Base-by-base conservation (phyloP, 2,888 invertebrate species). In the Margaritifera margaritifera region DNA sequence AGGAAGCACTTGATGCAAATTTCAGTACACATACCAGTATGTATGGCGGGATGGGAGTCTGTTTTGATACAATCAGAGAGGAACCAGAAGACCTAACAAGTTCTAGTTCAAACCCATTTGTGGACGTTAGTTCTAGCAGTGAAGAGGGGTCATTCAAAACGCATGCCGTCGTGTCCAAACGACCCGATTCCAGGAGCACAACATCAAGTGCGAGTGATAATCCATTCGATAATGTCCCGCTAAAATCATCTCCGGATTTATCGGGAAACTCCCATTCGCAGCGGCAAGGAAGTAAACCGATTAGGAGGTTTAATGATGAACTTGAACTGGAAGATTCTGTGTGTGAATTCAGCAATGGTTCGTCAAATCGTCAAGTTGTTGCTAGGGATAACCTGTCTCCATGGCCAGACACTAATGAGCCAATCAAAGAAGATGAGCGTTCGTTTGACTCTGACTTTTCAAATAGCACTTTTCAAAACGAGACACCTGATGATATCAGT, bases 1-100 rank as follows among this genome's bases (percentile, higher is more conserved):
- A 84, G 52, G 83, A 84, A 55, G 82, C 83, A 11, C 62, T 84
- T 15, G 75, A 82, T 8, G 64, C 71, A 15, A 79, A 81, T 52
- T 77, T 80, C 53, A 65, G 71, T 19, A 62, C 75, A 2, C 72
- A 68, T 11, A 42, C 71, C 31, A 74, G 70, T 24, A 65, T 72
- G n/a, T 79, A 80, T 51, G 74, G 82, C 50, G 69, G 71, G 11
- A 72, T 79, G 31, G 80, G 77, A 11, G 51, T 79, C 19, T 82
- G 78, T 72, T 84, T 84, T 66, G 81, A 83, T 53, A 79, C 83
- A n/a, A 83, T 84, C 20, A 71, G 75, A 56, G 84, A 84, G 63
- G 84, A 82, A 62, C 73, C 83, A 1, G 83, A 82, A n/a, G 82
- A 77, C 58, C 66, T 77, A 18, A 72, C 72, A 18, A 77, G 77